Percentiles rank a stretch among this genome's conserved stretches.
phyloP scores from a whole-genome alignment of 1,140 invertebrate genomes.

The Pseudoatta argentina region DNA sequence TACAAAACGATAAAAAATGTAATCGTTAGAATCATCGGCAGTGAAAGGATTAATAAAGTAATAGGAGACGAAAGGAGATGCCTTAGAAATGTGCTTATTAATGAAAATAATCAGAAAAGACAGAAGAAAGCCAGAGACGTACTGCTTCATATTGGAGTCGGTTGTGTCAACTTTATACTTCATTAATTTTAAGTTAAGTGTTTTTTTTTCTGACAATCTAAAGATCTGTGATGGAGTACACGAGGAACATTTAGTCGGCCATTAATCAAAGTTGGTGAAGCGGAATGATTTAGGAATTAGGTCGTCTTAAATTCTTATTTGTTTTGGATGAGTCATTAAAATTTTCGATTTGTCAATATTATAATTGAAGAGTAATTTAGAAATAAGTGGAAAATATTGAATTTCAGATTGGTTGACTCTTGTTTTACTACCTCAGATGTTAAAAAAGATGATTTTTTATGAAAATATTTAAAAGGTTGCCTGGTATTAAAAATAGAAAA shows the following conservation, averaged over 20 bases:
- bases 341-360: background rate
- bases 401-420: background rate
- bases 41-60: constrained; percentile 15
- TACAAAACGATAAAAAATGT: background rate
- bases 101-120: background rate
- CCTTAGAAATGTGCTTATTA: background rate
- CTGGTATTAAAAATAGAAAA: constrained; percentile 1
- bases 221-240: background rate
- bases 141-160: background rate
- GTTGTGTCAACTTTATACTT: constrained; percentile 20
- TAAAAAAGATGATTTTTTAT: background rate
- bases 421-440: background rate
- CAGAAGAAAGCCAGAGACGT: background rate
- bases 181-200: constrained; percentile 31
- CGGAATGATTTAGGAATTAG: constrained; percentile 15
- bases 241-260: background rate
- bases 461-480: background rate
- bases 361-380: background rate
- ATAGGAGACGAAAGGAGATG: background rate
- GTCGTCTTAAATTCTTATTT: background rate
- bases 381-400: background rate
- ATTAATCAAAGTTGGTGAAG: constrained; percentile 29
- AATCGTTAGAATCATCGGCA: background rate
- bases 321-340: background rate
- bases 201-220: background rate